Base-by-base conservation (phyloP, 2,113 vertebrate genomes). In the Oncorhynchus kisutch region DNA sequence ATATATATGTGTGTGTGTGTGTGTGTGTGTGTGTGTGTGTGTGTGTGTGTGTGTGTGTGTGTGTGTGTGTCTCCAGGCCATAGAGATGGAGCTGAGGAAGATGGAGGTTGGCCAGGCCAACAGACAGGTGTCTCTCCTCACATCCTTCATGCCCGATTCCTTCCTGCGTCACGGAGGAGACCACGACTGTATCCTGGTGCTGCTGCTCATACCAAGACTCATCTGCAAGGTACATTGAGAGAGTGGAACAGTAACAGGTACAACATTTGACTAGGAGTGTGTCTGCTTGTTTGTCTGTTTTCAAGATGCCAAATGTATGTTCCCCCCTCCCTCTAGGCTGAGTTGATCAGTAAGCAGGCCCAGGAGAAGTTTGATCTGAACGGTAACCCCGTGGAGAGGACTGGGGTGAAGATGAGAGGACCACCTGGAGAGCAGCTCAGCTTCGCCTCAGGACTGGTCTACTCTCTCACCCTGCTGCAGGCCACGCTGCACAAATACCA, bases 31-130 rank as follows among this genome's bases (percentile, higher is more conserved):
- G 34, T 39, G 34, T 39, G 34, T 39, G 6, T 39, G 34, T 39
- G 7, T 39, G 7, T 39, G 39, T 39, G 9, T 39, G 34, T 39
- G 34, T 39, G 34, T 39, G 6, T 39, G 34, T 39, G 7, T 39
- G 7, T 39, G 39, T 39, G 9, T 45, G 9, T 45, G 9, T 45
- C 39, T 48, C 4, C 88, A 99, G 98, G 97, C 98, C 48, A 97
- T 99, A 14, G 98, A 99, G 91, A 99, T 98, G 98, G 98, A 99
- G 89, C 90, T 99, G 89, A 93, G 98, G 76, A 96, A 99, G 93
- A 97, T 98, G 97, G 98, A 99, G 79, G 98, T 99, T 80, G 84
- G 86, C 69, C 97, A 99, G 88, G 96, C 97, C 75, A 98, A 96
- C 75, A 92, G 96, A 16, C 97, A 99, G 49, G 96, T 97, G 74